Evolutionary conservation across 2,113 vertebrate genomes (phyloP), one percentile per base, ranked within the genome.

Genomic region (Gallinago paraguaiae): DNA sequence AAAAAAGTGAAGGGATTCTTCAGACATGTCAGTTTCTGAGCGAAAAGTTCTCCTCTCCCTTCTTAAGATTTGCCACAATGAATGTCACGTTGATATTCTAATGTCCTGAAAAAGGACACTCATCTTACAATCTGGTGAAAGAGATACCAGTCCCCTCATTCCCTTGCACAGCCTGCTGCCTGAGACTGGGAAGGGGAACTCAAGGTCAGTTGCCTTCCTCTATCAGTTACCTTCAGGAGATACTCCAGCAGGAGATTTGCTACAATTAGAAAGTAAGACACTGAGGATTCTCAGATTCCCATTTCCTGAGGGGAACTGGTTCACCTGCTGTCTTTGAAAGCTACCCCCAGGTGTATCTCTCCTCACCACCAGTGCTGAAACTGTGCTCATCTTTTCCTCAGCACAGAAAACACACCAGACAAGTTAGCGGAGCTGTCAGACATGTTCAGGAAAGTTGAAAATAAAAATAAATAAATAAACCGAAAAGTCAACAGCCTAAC

Each of bases 401-500:
- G 25, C 31, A 77, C 56, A 71, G 50, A 91, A 86, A 90, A 88
- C 35, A 75, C 39, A 70, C 33, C 59, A 93, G 77, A 84, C 59
- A 79, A 80, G n/a, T 39, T 80, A 92, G 53, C 9, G 1, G 30
- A 93, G 57, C 56, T 94, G 75, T 90, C 60, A 96, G 75, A 75
- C 37, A 30, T 43, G 56, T 67, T 65, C 43, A 93, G 31, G 17
- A 87, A 86, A 80, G 50, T 63, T 77, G 45, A 89, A 91, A 86
- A 72, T 35, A 67, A 74, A 79, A 67, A 23, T 25, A 92, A 86
- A 87, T 74, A 77, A 91, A 71, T 61, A 54, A 90, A 43, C 8
- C 37, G 63, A 90, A 88, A 86, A 78, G 33, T 83, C 81, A 92
- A 75, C 30, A 90, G 41, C 35, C 69, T 90, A 93, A 82, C 31